Base-by-base conservation (phyloP, 2,797 vertebrate species). In the Trichosurus vulpecula region DNA sequence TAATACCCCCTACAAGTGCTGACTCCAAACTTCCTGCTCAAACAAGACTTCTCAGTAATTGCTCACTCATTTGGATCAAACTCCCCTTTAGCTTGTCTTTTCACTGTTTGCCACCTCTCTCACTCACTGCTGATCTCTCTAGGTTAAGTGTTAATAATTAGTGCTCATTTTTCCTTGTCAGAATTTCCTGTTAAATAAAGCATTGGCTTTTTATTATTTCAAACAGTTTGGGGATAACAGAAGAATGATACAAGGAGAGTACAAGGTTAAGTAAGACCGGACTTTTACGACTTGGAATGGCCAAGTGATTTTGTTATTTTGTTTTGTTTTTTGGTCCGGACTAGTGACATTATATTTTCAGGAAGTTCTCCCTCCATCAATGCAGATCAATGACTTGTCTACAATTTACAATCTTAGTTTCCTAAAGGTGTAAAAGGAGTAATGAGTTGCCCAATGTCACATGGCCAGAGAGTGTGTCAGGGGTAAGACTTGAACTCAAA, bases 11-110 rank as follows among this genome's bases (percentile, higher is more conserved):
- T 81, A 94, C 94, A 98, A 94, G 22, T 90, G 93, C 95, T 97
- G 96, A 97, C 94, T 97, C 54, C 90, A 91, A 81, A 81, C 41
- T 81, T 95, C 81, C 94, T 92, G 52, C 57, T 96, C 57, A 92
- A 92, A 51, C 74, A 94, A 97, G 92, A 91, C 92, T 96, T 94
- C 95, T 96, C 97, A 98, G 93, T 97, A 97, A 97, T 97, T 97
- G 94, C 95, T 94, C 90, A 52, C 94, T 97, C 91, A 92, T 93
- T 96, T 97, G 90, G 52, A 91, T 93, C 94, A 94, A 96, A 95
- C 51, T 94, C 29, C 31, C 87, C 57, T n/a, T 92, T 93, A 22
- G 52, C 41, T 95, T 94, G 89, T 90, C 92, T 95, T 96, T 95
- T 22, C 52, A 94, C 12, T 52, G 93, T 95, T 96, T 91, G 87